A percentile compares a stretch with the other conserved stretches of the same genome.
phyloP scores from a whole-genome alignment of 2,888 invertebrate genomes.

The Sinotaia quadrata region DNA sequence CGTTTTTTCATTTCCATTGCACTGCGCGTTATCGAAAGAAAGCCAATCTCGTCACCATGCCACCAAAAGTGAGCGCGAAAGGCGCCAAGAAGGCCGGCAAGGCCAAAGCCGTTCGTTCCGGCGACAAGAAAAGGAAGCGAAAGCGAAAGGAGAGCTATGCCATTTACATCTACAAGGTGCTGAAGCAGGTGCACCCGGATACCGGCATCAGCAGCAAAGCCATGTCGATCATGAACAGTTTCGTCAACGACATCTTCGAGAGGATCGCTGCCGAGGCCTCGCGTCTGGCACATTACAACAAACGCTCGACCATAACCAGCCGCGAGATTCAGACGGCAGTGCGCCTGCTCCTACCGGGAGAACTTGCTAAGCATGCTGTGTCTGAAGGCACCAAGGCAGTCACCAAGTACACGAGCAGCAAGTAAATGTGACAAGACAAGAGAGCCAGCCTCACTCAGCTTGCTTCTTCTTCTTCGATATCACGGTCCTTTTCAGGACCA shows the following conservation, averaged over 20 bases:
- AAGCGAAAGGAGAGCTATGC: conserved; percentile 56
- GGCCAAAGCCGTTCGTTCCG: conserved; percentile 48
- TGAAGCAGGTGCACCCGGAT: conserved; percentile 65
- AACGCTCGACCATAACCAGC: conserved; percentile 75
- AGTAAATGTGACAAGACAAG: too few relatives aligned
- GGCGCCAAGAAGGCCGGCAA: conserved; percentile 59
- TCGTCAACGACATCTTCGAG: conserved; percentile 66
- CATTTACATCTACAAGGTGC: conserved; percentile 62
- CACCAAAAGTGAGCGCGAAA: conserved; percentile 33
- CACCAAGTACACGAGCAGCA: conserved; percentile 60
- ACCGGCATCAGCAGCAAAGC: conserved; percentile 62
- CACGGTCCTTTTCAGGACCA: too few relatives aligned
- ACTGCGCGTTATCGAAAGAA: too few relatives aligned
- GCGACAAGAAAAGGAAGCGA: conserved; percentile 58
- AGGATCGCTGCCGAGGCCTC: conserved; percentile 57
- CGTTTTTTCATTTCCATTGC: neutral
- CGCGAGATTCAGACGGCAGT: conserved; percentile 82
- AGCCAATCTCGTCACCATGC: too few relatives aligned
- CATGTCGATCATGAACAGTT: conserved; percentile 51
- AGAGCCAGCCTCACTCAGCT: too few relatives aligned
- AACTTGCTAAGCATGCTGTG: conserved; percentile 81
- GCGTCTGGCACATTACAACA: conserved; percentile 53
- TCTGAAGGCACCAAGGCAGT: conserved; percentile 69
- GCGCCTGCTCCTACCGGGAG: conserved; percentile 80
- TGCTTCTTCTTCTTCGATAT: too few relatives aligned